phyloP scores from a whole-genome alignment of 2,797 vertebrate genomes.

The Bovichtus diacanthus region DNA sequence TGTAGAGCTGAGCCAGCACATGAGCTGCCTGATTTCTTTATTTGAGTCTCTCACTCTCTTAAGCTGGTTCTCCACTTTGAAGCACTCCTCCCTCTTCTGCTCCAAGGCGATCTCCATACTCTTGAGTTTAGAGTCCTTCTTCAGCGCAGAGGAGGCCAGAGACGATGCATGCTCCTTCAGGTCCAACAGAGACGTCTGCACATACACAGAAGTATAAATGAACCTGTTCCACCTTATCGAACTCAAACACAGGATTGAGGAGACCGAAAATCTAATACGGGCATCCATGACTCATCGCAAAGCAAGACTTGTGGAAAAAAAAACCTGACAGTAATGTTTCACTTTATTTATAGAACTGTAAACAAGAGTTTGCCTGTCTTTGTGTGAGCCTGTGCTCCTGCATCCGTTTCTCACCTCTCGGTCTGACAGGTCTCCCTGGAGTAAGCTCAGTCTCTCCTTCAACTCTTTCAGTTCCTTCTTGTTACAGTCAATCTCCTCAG shows the following conservation, averaged over 20 bases:
- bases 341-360: conserved; percentile 37
- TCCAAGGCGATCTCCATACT: conserved; percentile 95
- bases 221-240: conserved; percentile 8
- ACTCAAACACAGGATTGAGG: not conserved
- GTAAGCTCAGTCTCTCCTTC: conserved; percentile 93
- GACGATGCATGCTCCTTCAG: conserved; percentile 98
- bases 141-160: conserved; percentile 95
- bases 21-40: not conserved
- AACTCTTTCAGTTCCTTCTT: conserved; percentile 98
- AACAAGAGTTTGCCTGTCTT: conserved; percentile 15
- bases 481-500: conserved; percentile 93
- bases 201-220: not conserved
- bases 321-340: not conserved
- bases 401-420: conserved; percentile 89
- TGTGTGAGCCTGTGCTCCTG: conserved; percentile 22
- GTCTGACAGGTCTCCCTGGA: conserved; percentile 97
- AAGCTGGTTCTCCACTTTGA: conserved; percentile 94
- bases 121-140: conserved; percentile 97
- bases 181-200: conserved; percentile 93
- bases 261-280: conserved; percentile 31
- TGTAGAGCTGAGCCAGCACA: not conserved
- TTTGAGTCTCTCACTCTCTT: conserved; percentile 87
- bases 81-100: conserved; percentile 95
- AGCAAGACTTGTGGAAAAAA: conserved; percentile 17
- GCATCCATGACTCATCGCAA: conserved; percentile 31